These are phyloP conservation scores for Phoeniculus purpureus DNA, from an alignment of 2,797 vertebrate genomes.

Conservation along the genomic window DNA sequence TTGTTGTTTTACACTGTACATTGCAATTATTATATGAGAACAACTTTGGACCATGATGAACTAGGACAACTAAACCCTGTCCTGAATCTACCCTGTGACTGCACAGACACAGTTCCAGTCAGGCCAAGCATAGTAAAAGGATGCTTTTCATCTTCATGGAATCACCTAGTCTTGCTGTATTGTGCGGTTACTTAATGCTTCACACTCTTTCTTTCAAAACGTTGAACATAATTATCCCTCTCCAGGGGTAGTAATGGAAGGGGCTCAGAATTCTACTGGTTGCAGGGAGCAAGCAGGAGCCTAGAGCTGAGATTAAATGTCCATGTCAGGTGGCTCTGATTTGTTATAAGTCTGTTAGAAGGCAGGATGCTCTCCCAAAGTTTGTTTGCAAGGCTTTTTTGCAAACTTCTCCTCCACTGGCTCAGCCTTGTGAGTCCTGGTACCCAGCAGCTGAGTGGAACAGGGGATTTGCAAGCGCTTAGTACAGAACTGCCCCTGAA, in stretches of 20 bases:
- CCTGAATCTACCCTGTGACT: background rate
- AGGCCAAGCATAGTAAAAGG: background rate
- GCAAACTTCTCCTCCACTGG: background rate
- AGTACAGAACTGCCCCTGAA: background rate
- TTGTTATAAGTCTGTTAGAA: background rate
- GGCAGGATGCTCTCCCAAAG: background rate
- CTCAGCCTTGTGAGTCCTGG: background rate
- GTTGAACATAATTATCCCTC: background rate
- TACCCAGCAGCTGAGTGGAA: rapidly evolving
- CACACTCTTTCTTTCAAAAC: background rate
- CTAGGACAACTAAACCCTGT: background rate
- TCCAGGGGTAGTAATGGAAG: background rate
- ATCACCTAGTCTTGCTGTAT: background rate
- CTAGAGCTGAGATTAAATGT: background rate
- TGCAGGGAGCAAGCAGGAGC: background rate
- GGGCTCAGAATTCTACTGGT: background rate
- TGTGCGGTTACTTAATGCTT: slow-evolving; percentile 5
- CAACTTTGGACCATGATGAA: background rate
- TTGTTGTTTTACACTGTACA: background rate
- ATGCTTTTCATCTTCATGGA: background rate
- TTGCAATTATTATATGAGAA: background rate
- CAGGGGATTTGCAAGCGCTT: background rate
- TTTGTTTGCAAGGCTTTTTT: background rate
- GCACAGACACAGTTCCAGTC: background rate
- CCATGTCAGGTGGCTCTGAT: background rate